Evolutionary conservation across 2,888 invertebrate species (phyloP).

Genomic region (Pristionchus entomophagus): DNA sequence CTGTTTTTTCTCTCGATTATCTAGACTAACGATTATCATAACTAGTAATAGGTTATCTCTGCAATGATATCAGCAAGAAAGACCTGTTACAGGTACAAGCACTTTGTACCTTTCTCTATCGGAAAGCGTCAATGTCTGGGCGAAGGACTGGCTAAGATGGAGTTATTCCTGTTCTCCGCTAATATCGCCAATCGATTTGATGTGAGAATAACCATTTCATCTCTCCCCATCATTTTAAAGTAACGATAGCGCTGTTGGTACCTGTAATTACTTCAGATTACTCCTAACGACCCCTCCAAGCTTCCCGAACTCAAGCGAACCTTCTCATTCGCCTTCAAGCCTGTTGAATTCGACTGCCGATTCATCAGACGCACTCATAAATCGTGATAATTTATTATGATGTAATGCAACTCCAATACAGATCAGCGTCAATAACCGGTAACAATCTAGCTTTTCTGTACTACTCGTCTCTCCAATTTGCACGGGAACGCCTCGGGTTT

Average conservation of each 20-base stretch:
- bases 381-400: not conserved
- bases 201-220: too few relatives aligned
- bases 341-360: not conserved
- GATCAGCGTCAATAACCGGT: not conserved
- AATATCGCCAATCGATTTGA: slow-evolving; percentile 57
- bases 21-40: too few relatives aligned
- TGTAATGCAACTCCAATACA: not conserved
- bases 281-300: not conserved
- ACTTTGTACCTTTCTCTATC: slow-evolving; percentile 57
- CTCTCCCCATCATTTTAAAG: too few relatives aligned
- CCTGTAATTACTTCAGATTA: slow-evolving; percentile 16
- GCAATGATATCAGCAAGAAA: too few relatives aligned
- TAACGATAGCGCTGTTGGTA: too few relatives aligned
- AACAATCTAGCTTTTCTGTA: not conserved
- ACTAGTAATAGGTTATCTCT: too few relatives aligned
- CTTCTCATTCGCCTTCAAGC: not conserved
- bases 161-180: slow-evolving; percentile 57
- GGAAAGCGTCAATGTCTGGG: slow-evolving; percentile 61
- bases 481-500: slow-evolving; percentile 26
- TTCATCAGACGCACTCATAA: not conserved
- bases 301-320: slow-evolving; percentile 3
- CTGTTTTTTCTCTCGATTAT: too few relatives aligned
- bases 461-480: not conserved
- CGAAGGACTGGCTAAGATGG: slow-evolving; percentile 57
- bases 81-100: slow-evolving; percentile 2